phyloP scores from a whole-genome alignment of 2,888 invertebrate genomes.

The Dryocosmus kuriphilus region DNA sequence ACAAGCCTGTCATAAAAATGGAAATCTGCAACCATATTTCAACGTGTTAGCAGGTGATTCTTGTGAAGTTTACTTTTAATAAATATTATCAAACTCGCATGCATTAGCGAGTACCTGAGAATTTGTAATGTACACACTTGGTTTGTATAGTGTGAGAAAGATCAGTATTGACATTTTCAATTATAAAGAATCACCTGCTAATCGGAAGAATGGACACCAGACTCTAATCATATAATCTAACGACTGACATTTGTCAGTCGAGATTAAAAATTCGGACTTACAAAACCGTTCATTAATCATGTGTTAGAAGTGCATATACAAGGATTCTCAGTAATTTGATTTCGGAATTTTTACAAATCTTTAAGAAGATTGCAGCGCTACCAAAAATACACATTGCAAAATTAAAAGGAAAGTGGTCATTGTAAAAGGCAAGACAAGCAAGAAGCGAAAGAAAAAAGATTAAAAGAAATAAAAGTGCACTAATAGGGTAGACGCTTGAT shows the following conservation, averaged over 20 bases:
- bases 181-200: conserved; percentile 24
- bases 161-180: conserved; percentile 8
- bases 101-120: conserved; percentile 58
- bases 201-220: background rate
- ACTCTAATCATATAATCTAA: conserved; percentile 12
- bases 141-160: conserved; percentile 6
- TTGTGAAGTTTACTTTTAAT: conserved; percentile 16
- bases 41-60: conserved; percentile 12
- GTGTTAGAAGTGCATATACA: no score
- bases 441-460: conserved; percentile 31
- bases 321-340: no score
- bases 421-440: conserved; percentile 8
- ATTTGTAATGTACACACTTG: conserved; percentile 46
- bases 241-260: background rate
- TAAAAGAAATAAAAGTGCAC: conserved; percentile 42
- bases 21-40: conserved; percentile 11
- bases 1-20: conserved; percentile 4
- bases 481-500: conserved; percentile 27
- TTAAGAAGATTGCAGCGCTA: background rate
- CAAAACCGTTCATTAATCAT: no score
- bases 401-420: conserved; percentile 1
- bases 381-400: background rate
- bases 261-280: no score
- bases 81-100: conserved; percentile 26
- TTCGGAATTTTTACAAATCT: background rate